phyloP scores from a whole-genome alignment of 2,888 invertebrate genomes.

The Allolobophora icterica region DNA sequence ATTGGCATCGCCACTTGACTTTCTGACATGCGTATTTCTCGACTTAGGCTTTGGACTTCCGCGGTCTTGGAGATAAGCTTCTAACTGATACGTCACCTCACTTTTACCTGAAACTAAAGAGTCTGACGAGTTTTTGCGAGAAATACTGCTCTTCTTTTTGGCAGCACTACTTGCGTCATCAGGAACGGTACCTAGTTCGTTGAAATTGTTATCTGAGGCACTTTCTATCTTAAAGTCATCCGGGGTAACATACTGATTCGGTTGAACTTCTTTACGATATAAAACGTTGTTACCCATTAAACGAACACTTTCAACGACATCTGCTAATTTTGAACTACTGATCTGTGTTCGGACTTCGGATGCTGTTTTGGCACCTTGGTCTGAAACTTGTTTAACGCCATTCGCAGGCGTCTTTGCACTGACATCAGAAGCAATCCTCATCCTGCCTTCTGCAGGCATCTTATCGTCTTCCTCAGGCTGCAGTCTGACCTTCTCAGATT shows the following conservation, averaged over 20 bases:
- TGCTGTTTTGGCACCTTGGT: not conserved
- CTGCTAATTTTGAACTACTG: not conserved
- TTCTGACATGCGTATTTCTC: not conserved
- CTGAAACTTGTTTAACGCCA: not conserved
- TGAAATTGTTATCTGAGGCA: not conserved
- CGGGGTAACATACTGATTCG: not conserved
- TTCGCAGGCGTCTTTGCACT: not conserved
- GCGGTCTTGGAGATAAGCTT: not conserved
- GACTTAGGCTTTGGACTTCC: not conserved
- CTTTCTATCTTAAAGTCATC: not conserved
- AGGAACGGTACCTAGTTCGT: not conserved
- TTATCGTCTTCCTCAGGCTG: not conserved
- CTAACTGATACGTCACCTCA: not conserved
- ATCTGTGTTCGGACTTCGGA: not conserved
- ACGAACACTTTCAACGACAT: conserved; percentile 14
- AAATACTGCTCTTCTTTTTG: not conserved
- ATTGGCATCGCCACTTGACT: not conserved
- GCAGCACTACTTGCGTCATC: not conserved
- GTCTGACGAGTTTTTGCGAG: not conserved
- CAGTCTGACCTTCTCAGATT: not conserved
- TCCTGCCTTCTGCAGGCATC: not conserved
- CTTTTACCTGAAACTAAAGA: not conserved
- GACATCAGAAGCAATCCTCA: not conserved
- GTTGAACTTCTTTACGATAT: not conserved
- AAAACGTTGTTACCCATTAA: conserved; percentile 13